These are phyloP conservation scores for Cisticola juncidis DNA, from an alignment of 2,113 vertebrate genomes.

Conservation along the genomic window DNA sequence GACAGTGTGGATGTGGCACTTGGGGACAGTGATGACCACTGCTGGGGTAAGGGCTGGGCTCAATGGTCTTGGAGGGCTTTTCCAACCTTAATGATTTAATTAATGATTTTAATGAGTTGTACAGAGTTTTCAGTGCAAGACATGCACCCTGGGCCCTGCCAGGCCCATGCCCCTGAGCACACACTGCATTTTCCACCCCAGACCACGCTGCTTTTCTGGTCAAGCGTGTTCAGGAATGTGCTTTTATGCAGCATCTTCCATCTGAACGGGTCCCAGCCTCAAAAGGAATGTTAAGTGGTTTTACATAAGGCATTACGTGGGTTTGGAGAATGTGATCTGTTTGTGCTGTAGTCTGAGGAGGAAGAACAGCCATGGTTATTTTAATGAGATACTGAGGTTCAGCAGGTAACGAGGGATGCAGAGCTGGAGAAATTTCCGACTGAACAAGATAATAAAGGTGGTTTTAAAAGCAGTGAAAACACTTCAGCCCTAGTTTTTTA, in stretches of 20 bases:
- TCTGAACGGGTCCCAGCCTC: slow-evolving; percentile 45
- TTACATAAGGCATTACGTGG: slow-evolving; percentile 56
- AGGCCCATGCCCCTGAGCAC: neutral
- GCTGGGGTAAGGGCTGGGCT: neutral
- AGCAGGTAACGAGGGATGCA: neutral
- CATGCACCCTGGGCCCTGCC: neutral
- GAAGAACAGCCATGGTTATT: neutral
- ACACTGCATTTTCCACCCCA: neutral
- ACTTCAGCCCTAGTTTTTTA: neutral
- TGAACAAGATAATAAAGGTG: neutral
- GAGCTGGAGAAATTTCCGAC: neutral
- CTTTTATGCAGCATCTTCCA: slow-evolving; percentile 45
- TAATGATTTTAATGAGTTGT: neutral
- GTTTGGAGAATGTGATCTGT: slow-evolving; percentile 42
- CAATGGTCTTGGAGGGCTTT: neutral
- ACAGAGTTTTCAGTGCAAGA: neutral
- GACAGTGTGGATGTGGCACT: neutral
- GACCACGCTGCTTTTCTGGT: slow-evolving; percentile 14
- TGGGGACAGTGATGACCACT: neutral
- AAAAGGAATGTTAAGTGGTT: slow-evolving; percentile 56
- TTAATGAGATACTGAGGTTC: neutral
- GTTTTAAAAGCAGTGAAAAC: neutral
- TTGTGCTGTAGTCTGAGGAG: slow-evolving; percentile 18
- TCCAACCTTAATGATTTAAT: neutral
- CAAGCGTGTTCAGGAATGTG: slow-evolving; percentile 19